Base-by-base conservation (phyloP, 2,113 vertebrate genomes). In the Limnothrissa miodon region DNA sequence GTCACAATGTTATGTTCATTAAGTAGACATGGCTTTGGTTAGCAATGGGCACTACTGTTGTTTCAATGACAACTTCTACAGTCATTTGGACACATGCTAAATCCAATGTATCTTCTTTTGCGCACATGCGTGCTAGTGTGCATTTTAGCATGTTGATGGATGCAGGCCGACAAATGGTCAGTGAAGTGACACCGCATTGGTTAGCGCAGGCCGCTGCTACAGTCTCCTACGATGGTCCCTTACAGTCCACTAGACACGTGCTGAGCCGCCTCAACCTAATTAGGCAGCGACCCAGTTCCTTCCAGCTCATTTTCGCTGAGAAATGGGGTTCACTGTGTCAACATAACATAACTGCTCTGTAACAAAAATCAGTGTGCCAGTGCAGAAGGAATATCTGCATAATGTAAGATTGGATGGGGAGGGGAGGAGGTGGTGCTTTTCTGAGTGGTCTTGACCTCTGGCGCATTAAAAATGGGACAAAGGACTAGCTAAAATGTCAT, bases 261-360 rank as follows among this genome's bases (percentile, higher is more conserved):
- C 84, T 84, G 87, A 90, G 90, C 87, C 87, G 86, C 88, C 91
- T 89, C 88, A 89, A 86, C 86, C 89, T 91, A 89, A 93, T 92
- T 92, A 92, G 87, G 88, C 84, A n/a, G 21, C 91, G 92, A 93
- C 92, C 94, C 88, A 92, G 56, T 92, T 92, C 88, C 66, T 87
- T 87, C 53, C 13, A 78, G 88, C 84, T 87, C 85, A 83, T 87
- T 91, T 84, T 82, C 80, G 80, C 83, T 83, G 84, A 79, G 80
- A 92, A 91, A 93, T 74, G 90, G 88, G 86, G 85, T 87, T 91
- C 90, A 33, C 82, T 89, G 78, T 83, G 90, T 91, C 88, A 88
- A 91, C 85, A 85, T 88, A 89, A 89, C 44, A 81, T 85, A 87
- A 90, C 90, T 92, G 82, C 80, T 21, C 87, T 87, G 89, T 80